Evolutionary conservation across 2,113 vertebrate species (phyloP).

Genomic region (Forbesichthys agassizii): DNA sequence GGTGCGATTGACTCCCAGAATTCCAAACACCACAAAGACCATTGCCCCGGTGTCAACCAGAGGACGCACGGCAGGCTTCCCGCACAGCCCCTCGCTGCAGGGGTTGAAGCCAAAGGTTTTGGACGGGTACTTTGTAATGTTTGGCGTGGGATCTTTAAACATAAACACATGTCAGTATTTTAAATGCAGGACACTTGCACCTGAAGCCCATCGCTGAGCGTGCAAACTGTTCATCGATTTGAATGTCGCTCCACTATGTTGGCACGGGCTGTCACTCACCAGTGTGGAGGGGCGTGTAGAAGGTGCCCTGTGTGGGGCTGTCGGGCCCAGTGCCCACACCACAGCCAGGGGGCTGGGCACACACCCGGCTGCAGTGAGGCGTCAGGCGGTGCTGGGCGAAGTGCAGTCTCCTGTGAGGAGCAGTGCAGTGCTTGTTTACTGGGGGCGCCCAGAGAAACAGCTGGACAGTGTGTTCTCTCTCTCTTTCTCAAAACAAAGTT

Average conservation of each 20-base stretch:
- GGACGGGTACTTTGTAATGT: conserved; percentile 50
- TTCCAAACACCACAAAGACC: conserved; percentile 97
- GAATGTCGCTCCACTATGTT: rapidly evolving
- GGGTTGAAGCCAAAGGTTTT: conserved; percentile 92
- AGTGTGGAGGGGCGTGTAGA: conserved; percentile 85
- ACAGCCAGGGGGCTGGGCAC: conserved; percentile 84
- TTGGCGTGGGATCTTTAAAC: conserved; percentile 56
- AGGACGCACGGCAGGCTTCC: conserved; percentile 88
- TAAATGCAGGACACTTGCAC: not conserved
- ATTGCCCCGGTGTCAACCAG: conserved; percentile 97
- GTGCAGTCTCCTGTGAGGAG: conserved; percentile 83
- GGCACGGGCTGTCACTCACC: conserved; percentile 66
- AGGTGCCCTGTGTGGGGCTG: conserved; percentile 86
- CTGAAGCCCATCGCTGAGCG: not conserved
- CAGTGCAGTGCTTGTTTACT: conserved; percentile 23
- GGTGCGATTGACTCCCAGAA: conserved; percentile 88
- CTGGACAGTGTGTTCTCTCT: not conserved
- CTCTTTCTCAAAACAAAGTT: too few species aligned
- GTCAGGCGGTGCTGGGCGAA: conserved; percentile 88
- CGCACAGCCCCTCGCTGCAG: conserved; percentile 82
- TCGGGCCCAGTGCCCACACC: conserved; percentile 85
- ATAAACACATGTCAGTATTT: not conserved
- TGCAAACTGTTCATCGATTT: conserved; percentile 5
- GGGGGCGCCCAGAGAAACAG: conserved; percentile 12
- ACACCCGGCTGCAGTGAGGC: conserved; percentile 90